These are phyloP conservation scores for Pollenia labialis DNA, from an alignment of 2,888 invertebrate genomes.

Conservation along the genomic window DNA sequence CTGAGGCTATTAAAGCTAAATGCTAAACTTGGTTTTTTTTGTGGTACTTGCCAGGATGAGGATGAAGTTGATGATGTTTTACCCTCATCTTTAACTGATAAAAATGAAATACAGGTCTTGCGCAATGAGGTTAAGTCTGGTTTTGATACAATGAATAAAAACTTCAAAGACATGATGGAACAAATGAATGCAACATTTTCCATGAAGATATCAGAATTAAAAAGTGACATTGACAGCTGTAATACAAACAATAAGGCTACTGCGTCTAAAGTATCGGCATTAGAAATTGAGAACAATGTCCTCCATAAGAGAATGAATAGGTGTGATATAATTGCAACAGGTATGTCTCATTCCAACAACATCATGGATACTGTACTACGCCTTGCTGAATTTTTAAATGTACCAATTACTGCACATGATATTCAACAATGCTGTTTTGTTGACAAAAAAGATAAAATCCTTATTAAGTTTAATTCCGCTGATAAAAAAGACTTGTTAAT, in stretches of 20 bases:
- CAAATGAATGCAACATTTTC: background rate
- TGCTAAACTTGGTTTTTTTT: slow-evolving; percentile 22
- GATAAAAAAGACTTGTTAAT: background rate
- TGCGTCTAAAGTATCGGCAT: background rate
- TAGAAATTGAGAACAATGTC: slow-evolving; percentile 13
- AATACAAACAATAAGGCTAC: background rate
- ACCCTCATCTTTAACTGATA: too few relatives aligned
- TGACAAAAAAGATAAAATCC: background rate
- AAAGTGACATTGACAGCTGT: background rate
- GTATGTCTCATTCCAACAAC: background rate
- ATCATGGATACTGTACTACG: background rate
- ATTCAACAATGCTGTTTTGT: slow-evolving; percentile 1
- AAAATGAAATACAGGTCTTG: too few relatives aligned
- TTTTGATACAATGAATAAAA: slow-evolving; percentile 8
- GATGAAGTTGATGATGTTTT: too few relatives aligned
- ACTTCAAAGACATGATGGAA: slow-evolving; percentile 11
- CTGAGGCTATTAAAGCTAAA: slow-evolving; percentile 14
- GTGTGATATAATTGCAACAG: background rate
- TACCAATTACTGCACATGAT: background rate
- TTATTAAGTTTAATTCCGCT: background rate
- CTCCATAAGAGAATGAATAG: background rate
- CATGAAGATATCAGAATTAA: background rate
- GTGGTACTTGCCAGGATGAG: background rate
- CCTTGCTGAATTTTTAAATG: slow-evolving; percentile 5
- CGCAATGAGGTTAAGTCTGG: background rate